Evolutionary conservation across 2,113 vertebrate genomes (phyloP).

Genomic region (Ptilorrhoa leucosticta): DNA sequence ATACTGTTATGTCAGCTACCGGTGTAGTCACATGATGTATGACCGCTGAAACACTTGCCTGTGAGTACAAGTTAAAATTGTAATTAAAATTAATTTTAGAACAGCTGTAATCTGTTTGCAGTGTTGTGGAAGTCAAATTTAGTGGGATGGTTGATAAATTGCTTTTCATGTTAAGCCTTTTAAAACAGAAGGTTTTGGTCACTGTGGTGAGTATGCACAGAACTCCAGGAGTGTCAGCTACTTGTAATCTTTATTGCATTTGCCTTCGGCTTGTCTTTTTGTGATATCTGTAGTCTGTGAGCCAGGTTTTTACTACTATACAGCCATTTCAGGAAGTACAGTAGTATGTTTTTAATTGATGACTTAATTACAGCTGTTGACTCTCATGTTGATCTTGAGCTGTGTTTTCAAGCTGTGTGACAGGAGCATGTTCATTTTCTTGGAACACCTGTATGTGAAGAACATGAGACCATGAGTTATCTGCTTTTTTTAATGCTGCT

Average conservation of each 20-base stretch:
- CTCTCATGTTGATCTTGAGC: not conserved
- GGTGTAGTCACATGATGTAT: not conserved
- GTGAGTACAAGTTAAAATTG: not conserved
- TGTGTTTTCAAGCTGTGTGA: not conserved
- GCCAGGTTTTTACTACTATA: not conserved
- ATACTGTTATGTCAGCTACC: not conserved
- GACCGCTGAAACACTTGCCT: not conserved
- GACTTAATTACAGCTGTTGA: not conserved
- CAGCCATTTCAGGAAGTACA: conserved; percentile 4
- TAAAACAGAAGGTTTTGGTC: not conserved
- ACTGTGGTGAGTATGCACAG: not conserved
- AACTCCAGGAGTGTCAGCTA: not conserved
- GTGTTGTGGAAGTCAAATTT: not conserved
- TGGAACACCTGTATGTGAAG: not conserved
- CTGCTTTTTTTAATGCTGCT: not conserved
- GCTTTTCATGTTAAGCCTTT: not conserved
- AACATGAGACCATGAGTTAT: not conserved
- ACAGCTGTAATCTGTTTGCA: conserved; percentile 11
- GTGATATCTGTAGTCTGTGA: not conserved
- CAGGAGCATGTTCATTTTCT: not conserved
- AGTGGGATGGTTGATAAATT: not conserved
- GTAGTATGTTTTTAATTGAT: not conserved
- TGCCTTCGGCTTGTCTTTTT: conserved; percentile 7
- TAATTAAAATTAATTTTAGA: conserved; percentile 15
- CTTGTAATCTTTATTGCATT: not conserved